phyloP scores from a whole-genome alignment of 2,113 vertebrate genomes.

The Sebastes fasciatus region DNA sequence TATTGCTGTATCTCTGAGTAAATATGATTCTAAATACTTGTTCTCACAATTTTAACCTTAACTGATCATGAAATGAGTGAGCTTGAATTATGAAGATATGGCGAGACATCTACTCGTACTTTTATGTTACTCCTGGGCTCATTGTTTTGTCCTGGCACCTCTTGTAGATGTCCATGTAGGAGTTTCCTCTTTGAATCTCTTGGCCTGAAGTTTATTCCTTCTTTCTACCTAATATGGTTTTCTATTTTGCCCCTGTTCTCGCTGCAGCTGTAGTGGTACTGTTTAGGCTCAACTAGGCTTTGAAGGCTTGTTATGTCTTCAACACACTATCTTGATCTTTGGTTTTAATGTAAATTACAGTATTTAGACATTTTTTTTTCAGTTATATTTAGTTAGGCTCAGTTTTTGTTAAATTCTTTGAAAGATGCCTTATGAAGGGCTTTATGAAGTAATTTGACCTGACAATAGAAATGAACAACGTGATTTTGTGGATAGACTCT shows the following conservation, averaged over 20 bases:
- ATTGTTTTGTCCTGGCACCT: constrained; percentile 7
- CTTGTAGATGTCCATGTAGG: neutral
- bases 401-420: neutral
- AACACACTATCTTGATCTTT: constrained; percentile 3
- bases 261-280: neutral
- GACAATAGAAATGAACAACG: neutral
- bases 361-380: neutral
- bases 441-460: neutral
- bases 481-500: neutral
- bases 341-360: neutral
- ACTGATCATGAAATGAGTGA: neutral
- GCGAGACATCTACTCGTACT: neutral
- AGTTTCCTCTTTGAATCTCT: constrained; percentile 11
- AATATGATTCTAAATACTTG: neutral
- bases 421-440: neutral
- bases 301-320: constrained; percentile 20
- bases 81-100: neutral
- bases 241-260: constrained; percentile 12
- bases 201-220: neutral
- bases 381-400: neutral
- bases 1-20: neutral
- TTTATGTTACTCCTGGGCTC: neutral
- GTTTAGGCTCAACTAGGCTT: constrained; percentile 30
- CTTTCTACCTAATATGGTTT: constrained; percentile 38
- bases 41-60: neutral